Conservation (phyloP, 1,140 invertebrate genomes). For the Mesaphorura yosii region DNA sequence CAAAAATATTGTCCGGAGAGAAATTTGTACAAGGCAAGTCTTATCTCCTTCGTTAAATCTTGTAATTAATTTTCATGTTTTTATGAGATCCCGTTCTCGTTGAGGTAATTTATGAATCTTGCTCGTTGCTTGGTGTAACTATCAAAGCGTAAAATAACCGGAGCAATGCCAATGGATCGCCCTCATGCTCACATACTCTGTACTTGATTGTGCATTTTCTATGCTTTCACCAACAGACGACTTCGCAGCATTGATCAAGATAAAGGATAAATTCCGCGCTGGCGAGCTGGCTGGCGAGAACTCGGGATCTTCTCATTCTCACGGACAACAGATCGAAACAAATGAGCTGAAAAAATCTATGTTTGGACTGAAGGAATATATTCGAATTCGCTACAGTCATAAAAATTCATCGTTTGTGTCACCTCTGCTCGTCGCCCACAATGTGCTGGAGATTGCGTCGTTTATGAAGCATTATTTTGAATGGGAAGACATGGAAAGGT, state of each 20-base stretch:
- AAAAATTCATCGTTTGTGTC: neutral
- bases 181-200: neutral
- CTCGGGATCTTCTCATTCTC: neutral
- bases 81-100: neutral
- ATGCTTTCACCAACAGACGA: neutral
- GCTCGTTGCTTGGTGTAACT: neutral
- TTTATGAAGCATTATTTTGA: slow-evolving; percentile 6
- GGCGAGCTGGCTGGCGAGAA: neutral
- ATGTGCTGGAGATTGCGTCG: neutral
- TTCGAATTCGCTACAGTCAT: neutral
- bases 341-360: neutral
- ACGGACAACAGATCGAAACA: neutral
- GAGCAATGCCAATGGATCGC: neutral
- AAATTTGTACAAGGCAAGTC: neutral
- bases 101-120: neutral
- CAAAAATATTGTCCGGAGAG: neutral
- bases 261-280: neutral
- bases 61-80: neutral
- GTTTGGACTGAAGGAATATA: slow-evolving; percentile 3
- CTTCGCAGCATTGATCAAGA: neutral
- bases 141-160: too few relatives aligned
- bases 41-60: neutral
- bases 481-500: slow-evolving; percentile 24
- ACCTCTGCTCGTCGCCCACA: neutral
- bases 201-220: neutral